These are phyloP conservation scores for Leptopilina boulardi DNA, from an alignment of 1,140 invertebrate species.

Conservation along the genomic window DNA sequence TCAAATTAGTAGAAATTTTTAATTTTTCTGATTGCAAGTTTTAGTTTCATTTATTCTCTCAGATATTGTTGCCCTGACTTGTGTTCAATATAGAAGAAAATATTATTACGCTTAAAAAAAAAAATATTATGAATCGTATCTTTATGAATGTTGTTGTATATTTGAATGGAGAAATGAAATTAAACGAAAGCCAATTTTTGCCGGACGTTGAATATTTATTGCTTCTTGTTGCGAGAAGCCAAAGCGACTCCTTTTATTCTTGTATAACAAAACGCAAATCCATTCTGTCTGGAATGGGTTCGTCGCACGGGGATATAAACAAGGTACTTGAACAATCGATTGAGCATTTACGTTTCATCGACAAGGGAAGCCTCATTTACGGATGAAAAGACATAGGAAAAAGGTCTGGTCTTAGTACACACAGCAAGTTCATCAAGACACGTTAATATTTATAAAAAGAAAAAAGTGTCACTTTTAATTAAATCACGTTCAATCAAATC, in stretches of 20 bases:
- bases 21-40: no score
- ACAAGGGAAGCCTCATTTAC: slow-evolving; percentile 27
- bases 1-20: no score
- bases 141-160: neutral
- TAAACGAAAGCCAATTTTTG: neutral
- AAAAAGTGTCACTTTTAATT: neutral
- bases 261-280: slow-evolving; percentile 12
- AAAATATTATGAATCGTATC: no score
- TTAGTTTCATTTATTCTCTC: no score
- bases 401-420: slow-evolving; percentile 15
- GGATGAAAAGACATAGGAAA: slow-evolving; percentile 16
- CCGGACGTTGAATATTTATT: neutral
- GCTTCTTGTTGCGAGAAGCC: neutral
- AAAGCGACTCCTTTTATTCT: slow-evolving; percentile 4
- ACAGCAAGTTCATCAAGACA: slow-evolving; percentile 12
- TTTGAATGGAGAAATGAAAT: slow-evolving; percentile 1
- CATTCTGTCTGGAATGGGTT: slow-evolving; percentile 22
- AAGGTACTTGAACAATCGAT: slow-evolving; percentile 27
- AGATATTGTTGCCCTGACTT: no score
- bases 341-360: slow-evolving; percentile 23
- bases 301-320: slow-evolving; percentile 26
- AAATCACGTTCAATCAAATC: no score
- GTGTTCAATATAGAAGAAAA: no score
- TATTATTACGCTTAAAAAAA: no score
- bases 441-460: slow-evolving; percentile 10